These are phyloP conservation scores for Aricia artaxerxes DNA, from an alignment of 2,888 invertebrate species.

Conservation along the genomic window DNA sequence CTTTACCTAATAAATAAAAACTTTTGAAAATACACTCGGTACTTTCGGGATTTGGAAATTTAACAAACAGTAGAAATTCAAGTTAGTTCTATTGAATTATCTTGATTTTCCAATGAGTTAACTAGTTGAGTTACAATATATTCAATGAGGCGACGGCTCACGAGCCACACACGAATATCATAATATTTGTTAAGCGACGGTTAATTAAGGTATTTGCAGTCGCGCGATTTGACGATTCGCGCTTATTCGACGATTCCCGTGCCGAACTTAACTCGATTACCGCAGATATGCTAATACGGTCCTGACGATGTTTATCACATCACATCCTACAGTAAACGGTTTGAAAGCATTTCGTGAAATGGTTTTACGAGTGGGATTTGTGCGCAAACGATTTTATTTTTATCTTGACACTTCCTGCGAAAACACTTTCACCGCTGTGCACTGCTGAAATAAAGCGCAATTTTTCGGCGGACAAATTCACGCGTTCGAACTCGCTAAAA, in stretches of 20 bases:
- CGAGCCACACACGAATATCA: background rate
- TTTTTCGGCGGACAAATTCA: constrained; percentile 13
- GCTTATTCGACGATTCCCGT: constrained; percentile 58
- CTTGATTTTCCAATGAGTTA: background rate
- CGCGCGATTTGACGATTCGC: constrained; percentile 51
- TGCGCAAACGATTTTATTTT: constrained; percentile 66
- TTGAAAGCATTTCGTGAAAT: constrained; percentile 80
- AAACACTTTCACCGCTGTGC: constrained; percentile 54
- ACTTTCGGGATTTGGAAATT: background rate
- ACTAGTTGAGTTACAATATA: background rate
- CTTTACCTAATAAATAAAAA: background rate
- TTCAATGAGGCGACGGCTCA: background rate
- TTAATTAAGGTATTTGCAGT: constrained; percentile 50
- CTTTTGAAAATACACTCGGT: background rate
- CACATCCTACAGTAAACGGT: constrained; percentile 18
- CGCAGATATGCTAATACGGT: constrained; percentile 53
- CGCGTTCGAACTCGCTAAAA: constrained; percentile 46
- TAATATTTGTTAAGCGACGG: constrained; percentile 35
- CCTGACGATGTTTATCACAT: constrained; percentile 42
- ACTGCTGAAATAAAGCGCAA: constrained; percentile 67
- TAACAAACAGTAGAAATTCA: background rate
- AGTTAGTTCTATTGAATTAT: background rate
- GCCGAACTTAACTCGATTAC: constrained; percentile 61
- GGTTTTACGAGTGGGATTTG: constrained; percentile 80
- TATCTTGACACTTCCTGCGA: constrained; percentile 63